phyloP scores from a whole-genome alignment of 2,113 vertebrate genomes.

The Tringa solitaria region DNA sequence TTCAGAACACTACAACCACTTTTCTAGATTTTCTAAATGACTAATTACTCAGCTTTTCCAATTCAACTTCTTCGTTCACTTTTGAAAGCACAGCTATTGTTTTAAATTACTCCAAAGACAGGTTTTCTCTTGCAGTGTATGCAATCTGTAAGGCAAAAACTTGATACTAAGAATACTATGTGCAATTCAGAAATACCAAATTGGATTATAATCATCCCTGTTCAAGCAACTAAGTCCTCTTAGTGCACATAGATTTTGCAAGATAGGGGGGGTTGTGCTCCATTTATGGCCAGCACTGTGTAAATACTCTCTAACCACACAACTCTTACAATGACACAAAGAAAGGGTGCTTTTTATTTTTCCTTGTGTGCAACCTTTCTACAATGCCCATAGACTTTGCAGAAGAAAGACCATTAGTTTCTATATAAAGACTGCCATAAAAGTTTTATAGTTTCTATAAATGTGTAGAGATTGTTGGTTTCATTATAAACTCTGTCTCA shows the following conservation, averaged over 20 bases:
- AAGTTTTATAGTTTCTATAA: conserved; percentile 78
- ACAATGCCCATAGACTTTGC: conserved; percentile 54
- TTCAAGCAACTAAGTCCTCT: conserved; percentile 28
- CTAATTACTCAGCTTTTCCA: neutral
- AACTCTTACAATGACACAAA: conserved; percentile 58
- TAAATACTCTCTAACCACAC: conserved; percentile 46
- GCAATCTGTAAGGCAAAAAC: conserved; percentile 8
- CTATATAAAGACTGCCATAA: conserved; percentile 76
- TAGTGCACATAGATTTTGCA: neutral
- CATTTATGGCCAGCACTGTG: conserved; percentile 48
- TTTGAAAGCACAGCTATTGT: neutral
- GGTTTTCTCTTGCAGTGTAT: neutral
- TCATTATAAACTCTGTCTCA: conserved; percentile 65
- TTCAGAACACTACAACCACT: neutral
- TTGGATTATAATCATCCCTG: conserved; percentile 41
- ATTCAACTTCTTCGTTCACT: neutral
- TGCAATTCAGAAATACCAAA: conserved; percentile 47
- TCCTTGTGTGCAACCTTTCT: conserved; percentile 60
- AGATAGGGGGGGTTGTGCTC: conserved; percentile 24
- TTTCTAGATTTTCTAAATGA: neutral
- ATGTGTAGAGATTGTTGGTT: conserved; percentile 72
- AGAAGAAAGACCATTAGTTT: conserved; percentile 72
- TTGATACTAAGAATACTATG: conserved; percentile 7
- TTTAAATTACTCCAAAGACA: neutral
- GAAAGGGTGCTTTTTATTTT: conserved; percentile 67